Evolutionary conservation across 2,113 vertebrate species (phyloP).

Genomic region (Formicarius rufipectus): DNA sequence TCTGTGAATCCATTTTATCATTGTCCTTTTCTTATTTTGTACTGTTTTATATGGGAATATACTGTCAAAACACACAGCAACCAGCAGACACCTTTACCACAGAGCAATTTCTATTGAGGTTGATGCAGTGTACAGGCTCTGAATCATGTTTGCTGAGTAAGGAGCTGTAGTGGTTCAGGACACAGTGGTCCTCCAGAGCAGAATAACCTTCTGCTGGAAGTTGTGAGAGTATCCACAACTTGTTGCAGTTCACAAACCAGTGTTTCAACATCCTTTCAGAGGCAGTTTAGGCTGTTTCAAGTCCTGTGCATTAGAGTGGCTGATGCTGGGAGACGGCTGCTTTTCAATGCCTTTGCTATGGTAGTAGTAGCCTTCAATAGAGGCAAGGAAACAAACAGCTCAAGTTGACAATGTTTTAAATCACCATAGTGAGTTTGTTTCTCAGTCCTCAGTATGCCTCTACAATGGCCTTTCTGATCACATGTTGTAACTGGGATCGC

Average conservation of each 20-base stretch:
- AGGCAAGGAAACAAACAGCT: neutral
- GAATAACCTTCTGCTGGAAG: neutral
- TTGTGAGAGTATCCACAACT: accelerated
- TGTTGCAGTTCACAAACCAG: neutral
- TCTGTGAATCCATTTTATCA: too few species aligned
- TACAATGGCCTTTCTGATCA: neutral
- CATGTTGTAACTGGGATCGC: neutral
- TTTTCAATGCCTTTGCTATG: neutral
- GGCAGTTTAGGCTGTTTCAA: neutral
- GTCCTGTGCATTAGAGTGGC: too few species aligned
- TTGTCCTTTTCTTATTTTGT: neutral
- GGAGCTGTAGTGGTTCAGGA: neutral
- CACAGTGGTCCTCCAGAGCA: accelerated
- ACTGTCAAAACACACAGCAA: neutral
- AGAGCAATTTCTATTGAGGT: neutral
- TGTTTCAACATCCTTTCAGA: neutral
- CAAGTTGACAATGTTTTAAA: neutral
- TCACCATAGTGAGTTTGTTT: neutral
- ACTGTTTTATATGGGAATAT: neutral
- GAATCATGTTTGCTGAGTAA: neutral
- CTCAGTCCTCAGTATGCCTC: neutral
- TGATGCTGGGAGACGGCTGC: neutral
- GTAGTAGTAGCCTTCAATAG: neutral
- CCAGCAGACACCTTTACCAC: neutral
- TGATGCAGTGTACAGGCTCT: neutral